Percentiles rank a stretch among this genome's conserved stretches.
Conservation (phyloP, 2,888 invertebrate species). For the Melipona bicolor region DNA sequence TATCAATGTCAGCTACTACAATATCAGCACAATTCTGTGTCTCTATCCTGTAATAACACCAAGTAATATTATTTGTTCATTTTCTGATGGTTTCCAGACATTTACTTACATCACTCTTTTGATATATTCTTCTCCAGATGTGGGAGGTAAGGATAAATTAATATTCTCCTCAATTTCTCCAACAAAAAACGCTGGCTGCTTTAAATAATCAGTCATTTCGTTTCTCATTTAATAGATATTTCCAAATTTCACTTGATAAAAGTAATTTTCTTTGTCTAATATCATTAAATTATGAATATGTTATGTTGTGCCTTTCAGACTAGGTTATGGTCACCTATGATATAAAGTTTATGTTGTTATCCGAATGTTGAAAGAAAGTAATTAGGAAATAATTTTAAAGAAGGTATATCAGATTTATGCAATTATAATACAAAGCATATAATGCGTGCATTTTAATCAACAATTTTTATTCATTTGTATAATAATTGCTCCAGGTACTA, state of each 20-base stretch:
- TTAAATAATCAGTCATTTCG: constrained; percentile 75
- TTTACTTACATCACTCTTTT: constrained; percentile 81
- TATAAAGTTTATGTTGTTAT: not conserved
- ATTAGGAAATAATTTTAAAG: too few species aligned
- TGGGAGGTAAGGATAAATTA: constrained; percentile 75
- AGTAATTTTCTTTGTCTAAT: not conserved
- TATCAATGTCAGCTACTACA: constrained; percentile 77
- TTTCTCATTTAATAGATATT: not conserved
- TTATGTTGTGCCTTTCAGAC: not conserved
- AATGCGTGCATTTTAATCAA: too few species aligned
- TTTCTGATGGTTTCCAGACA: not conserved
- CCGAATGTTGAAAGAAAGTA: too few species aligned
- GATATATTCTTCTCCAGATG: constrained; percentile 81
- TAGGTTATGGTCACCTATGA: constrained; percentile 1
- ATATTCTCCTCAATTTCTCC: constrained; percentile 76
- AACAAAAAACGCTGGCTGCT: constrained; percentile 74
- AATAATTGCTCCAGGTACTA: too few species aligned
- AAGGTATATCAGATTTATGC: too few species aligned
- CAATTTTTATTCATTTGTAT: too few species aligned
- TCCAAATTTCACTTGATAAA: not conserved
- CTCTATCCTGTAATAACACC: constrained; percentile 73
- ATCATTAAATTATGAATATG: not conserved
- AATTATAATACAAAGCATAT: too few species aligned
- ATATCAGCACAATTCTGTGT: constrained; percentile 79
- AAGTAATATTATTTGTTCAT: not conserved